Evolutionary conservation across 2,888 invertebrate species (phyloP).

Genomic region (Spodoptera exigua): DNA sequence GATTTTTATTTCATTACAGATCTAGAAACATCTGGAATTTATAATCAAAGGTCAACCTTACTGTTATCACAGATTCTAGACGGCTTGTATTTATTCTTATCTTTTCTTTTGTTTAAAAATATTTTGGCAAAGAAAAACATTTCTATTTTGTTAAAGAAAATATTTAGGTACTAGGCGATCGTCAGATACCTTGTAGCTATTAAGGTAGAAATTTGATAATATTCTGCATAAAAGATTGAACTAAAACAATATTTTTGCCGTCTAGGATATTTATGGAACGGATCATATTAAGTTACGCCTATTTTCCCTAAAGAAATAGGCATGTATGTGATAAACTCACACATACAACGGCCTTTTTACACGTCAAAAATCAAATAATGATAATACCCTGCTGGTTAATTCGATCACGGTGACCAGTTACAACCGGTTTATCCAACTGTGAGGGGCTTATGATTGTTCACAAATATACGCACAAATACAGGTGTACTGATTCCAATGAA

Average conservation of each 20-base stretch:
- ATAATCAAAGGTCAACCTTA: neutral
- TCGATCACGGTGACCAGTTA: too few species aligned
- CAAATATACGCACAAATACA: too few species aligned
- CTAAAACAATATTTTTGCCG: neutral
- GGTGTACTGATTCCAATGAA: too few species aligned
- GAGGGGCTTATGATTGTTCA: too few species aligned
- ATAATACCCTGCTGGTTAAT: too few species aligned
- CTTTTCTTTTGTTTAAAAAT: neutral
- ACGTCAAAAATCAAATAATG: too few species aligned
- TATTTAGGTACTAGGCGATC: neutral
- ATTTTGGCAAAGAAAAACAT: neutral
- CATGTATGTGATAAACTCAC: too few species aligned
- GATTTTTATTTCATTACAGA: neutral
- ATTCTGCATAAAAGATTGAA: conserved; percentile 2
- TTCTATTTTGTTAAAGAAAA: conserved; percentile 1
- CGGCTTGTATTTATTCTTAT: neutral
- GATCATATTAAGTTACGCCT: too few species aligned
- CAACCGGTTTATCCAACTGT: too few species aligned
- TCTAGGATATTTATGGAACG: too few species aligned
- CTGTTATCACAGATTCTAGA: conserved; percentile 1
- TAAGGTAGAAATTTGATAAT: neutral
- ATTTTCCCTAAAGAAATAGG: too few species aligned
- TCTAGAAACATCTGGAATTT: neutral
- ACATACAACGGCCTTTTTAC: too few species aligned
- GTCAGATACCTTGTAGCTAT: neutral